A percentile compares a stretch with the other conserved stretches of the same genome.
phyloP scores from a whole-genome alignment of 2,113 vertebrate genomes.

The Synchiropus splendidus region DNA sequence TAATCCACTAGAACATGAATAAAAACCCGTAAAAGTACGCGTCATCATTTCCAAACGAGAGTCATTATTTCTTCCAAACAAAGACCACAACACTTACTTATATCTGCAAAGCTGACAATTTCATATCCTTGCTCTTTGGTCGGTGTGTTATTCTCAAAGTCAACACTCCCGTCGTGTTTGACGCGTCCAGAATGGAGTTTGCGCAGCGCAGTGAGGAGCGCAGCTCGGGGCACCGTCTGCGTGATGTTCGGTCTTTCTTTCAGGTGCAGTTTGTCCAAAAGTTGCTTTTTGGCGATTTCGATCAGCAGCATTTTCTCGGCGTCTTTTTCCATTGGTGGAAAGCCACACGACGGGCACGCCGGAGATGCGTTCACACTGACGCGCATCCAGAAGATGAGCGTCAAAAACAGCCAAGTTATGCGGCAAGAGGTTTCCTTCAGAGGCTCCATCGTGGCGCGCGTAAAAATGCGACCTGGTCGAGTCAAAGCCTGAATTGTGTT shows the following conservation, averaged over 20 bases:
- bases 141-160: conserved; percentile 39
- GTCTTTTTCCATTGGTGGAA: conserved; percentile 53
- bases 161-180: conserved; percentile 48
- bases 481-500: conserved; percentile 2
- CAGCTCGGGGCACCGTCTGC: conserved; percentile 68
- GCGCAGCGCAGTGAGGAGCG: conserved; percentile 75
- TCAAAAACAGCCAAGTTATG: conserved; percentile 32
- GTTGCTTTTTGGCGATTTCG: conserved; percentile 77
- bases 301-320: conserved; percentile 71
- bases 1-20: too few species aligned
- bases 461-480: neutral
- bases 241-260: conserved; percentile 78
- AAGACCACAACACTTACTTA: conserved; percentile 68
- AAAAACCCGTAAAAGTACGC: too few species aligned
- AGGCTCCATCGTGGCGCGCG: too few species aligned
- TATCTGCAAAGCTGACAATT: conserved; percentile 88
- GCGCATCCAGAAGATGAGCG: conserved; percentile 22
- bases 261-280: conserved; percentile 81
- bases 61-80: neutral
- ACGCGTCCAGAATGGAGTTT: conserved; percentile 68
- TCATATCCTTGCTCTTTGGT: conserved; percentile 76
- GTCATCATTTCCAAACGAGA: too few species aligned
- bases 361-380: conserved; percentile 27
- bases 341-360: conserved; percentile 65
- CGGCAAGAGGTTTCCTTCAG: too few species aligned